Evolutionary conservation across 2,113 vertebrate genomes (phyloP).

Genomic region (Semicossyphus pulcher): DNA sequence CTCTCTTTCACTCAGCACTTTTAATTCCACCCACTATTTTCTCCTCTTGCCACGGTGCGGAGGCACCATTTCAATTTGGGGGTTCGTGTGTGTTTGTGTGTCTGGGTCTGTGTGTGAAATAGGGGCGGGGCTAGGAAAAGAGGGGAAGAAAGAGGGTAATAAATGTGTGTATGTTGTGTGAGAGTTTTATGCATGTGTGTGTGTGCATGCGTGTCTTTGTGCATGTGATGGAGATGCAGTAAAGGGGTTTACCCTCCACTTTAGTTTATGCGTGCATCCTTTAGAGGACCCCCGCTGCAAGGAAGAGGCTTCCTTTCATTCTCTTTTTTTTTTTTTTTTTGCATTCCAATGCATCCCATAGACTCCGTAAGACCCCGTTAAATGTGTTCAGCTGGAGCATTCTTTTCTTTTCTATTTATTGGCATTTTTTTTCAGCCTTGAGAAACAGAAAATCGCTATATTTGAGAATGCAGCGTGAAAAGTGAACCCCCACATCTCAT

Average conservation of each 20-base stretch:
- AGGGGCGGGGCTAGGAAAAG: slow-evolving; percentile 29
- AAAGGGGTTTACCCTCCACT: slow-evolving; percentile 69
- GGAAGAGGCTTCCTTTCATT: slow-evolving; percentile 81
- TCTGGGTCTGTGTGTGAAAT: slow-evolving; percentile 34
- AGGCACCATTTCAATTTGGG: slow-evolving; percentile 57
- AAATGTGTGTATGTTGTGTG: slow-evolving; percentile 51
- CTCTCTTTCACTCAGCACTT: slow-evolving; percentile 69
- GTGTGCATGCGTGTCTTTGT: slow-evolving; percentile 47
- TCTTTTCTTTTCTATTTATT: slow-evolving; percentile 70
- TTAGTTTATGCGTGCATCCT: slow-evolving; percentile 80
- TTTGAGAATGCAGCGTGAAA: slow-evolving; percentile 23
- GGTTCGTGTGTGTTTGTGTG: neutral
- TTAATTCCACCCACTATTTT: slow-evolving; percentile 76
- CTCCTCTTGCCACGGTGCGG: slow-evolving; percentile 35
- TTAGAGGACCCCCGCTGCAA: slow-evolving; percentile 72
- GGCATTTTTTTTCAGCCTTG: slow-evolving; percentile 51
- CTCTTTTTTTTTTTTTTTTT: slow-evolving; percentile 57
- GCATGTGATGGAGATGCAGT: slow-evolving; percentile 50
- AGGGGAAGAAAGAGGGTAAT: slow-evolving; percentile 50
- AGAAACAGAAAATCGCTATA: slow-evolving; percentile 44
- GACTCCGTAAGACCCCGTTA: slow-evolving; percentile 67
- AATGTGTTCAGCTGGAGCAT: slow-evolving; percentile 61
- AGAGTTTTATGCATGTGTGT: slow-evolving; percentile 17
- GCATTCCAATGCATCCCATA: slow-evolving; percentile 82
- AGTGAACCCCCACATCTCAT: neutral